Percentiles rank a stretch among this genome's conserved stretches.
These are phyloP conservation scores for Leptinotarsa juncta DNA, from an alignment of 2,888 invertebrate genomes.

Conservation along the genomic window DNA sequence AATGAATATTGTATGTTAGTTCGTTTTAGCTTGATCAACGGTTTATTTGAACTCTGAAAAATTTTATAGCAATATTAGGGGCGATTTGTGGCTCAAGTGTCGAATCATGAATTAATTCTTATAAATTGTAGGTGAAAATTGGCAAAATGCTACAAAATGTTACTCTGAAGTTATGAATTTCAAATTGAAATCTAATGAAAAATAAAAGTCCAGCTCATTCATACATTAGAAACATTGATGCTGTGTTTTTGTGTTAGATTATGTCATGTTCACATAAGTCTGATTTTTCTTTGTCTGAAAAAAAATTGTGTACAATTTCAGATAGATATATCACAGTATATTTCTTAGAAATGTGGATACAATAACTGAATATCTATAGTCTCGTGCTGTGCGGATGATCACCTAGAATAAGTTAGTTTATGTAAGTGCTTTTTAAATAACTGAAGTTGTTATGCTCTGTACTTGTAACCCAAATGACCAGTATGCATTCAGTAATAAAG, in stretches of 20 bases:
- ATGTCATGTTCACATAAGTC: constrained; percentile 14
- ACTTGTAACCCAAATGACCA: constrained; percentile 69
- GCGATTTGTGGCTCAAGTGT: background rate
- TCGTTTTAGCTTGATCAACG: background rate
- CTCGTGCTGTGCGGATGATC: constrained; percentile 62
- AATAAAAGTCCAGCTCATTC: constrained; percentile 1
- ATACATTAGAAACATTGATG: background rate
- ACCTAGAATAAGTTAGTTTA: constrained; percentile 63
- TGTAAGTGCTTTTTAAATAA: constrained; percentile 68
- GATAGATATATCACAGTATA: constrained; percentile 10
- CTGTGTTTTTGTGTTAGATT: constrained; percentile 6
- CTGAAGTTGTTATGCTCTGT: constrained; percentile 67
- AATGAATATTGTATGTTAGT: background rate
- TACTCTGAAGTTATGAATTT: constrained; percentile 2
- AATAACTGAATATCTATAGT: constrained; percentile 39
- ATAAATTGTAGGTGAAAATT: background rate
- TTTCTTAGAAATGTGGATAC: constrained; percentile 42
- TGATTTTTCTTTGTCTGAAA: constrained; percentile 15
- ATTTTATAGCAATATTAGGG: constrained; percentile 4
- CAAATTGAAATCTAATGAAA: background rate
- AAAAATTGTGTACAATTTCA: constrained; percentile 12
- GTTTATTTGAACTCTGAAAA: background rate
- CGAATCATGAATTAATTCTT: background rate
- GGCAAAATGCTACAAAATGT: constrained; percentile 12
- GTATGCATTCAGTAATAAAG: constrained; percentile 71